Percentiles rank a stretch among this genome's conserved stretches.
Conservation (phyloP, 2,113 vertebrate genomes). For the Tretioscincus oriximinensis region DNA sequence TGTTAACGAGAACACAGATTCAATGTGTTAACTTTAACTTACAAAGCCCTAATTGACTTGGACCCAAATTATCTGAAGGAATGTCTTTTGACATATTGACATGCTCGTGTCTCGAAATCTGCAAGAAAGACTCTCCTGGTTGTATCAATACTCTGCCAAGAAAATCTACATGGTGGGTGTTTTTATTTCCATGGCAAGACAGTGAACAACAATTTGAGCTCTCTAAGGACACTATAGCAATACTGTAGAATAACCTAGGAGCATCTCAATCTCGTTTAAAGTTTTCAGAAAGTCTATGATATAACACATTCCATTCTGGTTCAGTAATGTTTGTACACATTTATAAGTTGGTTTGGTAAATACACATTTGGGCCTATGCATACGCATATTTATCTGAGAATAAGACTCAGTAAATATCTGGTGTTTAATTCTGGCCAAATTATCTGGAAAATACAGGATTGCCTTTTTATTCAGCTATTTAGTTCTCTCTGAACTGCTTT, state of each 20-base stretch:
- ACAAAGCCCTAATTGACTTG: too few relatives aligned
- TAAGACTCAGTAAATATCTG: neutral
- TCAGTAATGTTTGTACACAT: neutral
- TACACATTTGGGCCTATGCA: neutral
- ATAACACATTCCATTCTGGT: neutral
- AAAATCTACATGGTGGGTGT: too few relatives aligned
- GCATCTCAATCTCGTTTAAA: neutral
- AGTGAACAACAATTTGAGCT: too few relatives aligned
- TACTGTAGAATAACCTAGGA: neutral
- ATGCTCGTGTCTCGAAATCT: too few relatives aligned
- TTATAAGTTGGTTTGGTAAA: neutral
- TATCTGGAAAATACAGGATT: neutral
- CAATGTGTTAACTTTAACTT: too few relatives aligned
- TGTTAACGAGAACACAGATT: too few relatives aligned
- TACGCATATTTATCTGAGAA: neutral
- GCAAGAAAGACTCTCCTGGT: too few relatives aligned
- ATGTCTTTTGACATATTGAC: too few relatives aligned
- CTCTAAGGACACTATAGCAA: too few relatives aligned
- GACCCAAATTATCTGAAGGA: too few relatives aligned
- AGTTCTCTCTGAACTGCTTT: slow-evolving; percentile 10
- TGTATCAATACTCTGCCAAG: too few relatives aligned
- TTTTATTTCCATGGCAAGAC: too few relatives aligned
- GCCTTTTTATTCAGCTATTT: neutral
- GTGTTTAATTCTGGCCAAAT: neutral
- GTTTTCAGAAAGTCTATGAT: neutral